These are phyloP conservation scores for Pachycephus smyrnensis DNA, from an alignment of 2,888 invertebrate species.

Conservation along the genomic window DNA sequence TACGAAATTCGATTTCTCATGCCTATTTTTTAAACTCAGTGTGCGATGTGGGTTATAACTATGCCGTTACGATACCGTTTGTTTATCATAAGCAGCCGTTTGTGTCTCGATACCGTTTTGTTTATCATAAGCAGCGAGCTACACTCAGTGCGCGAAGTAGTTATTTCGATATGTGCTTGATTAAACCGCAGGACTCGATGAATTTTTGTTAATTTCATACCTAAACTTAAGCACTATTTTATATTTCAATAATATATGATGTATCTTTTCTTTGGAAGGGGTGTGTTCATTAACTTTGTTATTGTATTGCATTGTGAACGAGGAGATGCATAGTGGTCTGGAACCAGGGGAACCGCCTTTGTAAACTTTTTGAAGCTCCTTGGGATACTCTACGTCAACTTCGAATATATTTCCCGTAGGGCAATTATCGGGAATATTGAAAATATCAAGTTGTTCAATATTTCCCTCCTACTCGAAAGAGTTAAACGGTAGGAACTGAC, in stretches of 20 bases:
- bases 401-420: constrained; percentile 35
- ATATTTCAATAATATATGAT: not conserved
- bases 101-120: no score
- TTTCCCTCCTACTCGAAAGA: constrained; percentile 37
- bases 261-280: not conserved
- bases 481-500: no score
- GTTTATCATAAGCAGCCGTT: no score
- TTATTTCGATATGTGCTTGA: no score
- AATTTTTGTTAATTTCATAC: not conserved
- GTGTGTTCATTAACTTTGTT: not conserved
- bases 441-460: constrained; percentile 35
- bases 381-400: constrained; percentile 56
- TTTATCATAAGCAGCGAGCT: no score
- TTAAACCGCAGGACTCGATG: not conserved
- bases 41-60: no score
- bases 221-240: not conserved
- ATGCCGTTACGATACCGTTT: no score
- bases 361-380: constrained; percentile 45
- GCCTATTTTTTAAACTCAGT: no score
- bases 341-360: no score
- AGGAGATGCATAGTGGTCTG: not conserved
- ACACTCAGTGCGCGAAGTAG: no score
- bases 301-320: no score
- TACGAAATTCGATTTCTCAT: no score
- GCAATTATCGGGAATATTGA: not conserved